Conservation (phyloP, 2,888 invertebrate genomes). For the Argyra leucocephala region DNA sequence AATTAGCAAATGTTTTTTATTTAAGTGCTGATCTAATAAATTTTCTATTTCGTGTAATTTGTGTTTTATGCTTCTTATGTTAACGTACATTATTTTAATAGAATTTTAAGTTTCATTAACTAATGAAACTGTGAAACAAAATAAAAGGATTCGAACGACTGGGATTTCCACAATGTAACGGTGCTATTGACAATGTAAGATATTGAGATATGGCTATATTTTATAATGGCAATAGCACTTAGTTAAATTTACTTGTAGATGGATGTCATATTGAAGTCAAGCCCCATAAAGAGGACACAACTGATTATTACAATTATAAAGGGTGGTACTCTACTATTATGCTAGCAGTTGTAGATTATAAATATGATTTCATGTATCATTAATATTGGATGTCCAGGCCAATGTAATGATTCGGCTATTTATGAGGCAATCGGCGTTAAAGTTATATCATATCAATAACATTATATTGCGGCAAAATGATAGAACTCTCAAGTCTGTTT, state of each 20-base stretch:
- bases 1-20: no score
- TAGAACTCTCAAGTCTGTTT: no score
- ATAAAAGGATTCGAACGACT: neutral
- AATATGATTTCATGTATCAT: neutral
- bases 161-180: neutral
- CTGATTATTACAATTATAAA: constrained; percentile 8
- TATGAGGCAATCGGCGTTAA: neutral
- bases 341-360: constrained; percentile 10
- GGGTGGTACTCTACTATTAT: neutral
- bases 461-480: no score
- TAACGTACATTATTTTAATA: no score
- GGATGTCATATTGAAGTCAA: neutral
- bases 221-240: neutral
- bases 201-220: no score
- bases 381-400: neutral
- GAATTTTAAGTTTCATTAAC: no score
- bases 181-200: neutral
- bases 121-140: neutral
- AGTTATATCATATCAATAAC: no score
- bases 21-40: no score
- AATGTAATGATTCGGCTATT: neutral
- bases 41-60: no score
- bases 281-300: constrained; percentile 7
- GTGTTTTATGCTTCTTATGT: no score
- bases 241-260: neutral